Evolutionary conservation across 2,888 invertebrate genomes (phyloP), one percentile per base, ranked within the genome.

Genomic region (Diarsia brunnea): DNA sequence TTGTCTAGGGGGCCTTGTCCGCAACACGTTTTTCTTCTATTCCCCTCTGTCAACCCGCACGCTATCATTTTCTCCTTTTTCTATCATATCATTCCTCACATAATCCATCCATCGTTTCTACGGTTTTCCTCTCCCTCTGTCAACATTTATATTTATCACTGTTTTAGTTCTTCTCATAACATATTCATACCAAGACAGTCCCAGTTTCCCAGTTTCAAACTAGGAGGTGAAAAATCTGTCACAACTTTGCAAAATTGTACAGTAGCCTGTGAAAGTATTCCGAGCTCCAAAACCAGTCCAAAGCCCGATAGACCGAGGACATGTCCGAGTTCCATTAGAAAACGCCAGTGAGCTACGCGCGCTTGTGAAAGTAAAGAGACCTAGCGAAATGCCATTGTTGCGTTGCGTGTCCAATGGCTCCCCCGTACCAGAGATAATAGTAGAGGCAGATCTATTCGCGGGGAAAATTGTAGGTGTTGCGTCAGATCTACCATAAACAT

Each of bases 301-400:
- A 31, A 65, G 60, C 31, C 1, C 14, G 53, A 58, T 47, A 38
- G 27, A 53, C 21, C 24, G n/a, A 65, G 60, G 53, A 65, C 68
- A 67, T 68, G 67, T 51, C 24, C 47, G 31, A 69, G 43, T 69
- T 19, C 82, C 86, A 89, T 90, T 93, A 93, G 93, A 93, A 94
- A 93, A 89, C 75, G 85, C 74, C 84, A 83, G 90, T 88, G 88
- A 89, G 89, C 78, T 75, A 75, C 79, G 86, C 92, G 92, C 90
- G 91, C 90, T 93, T 93, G 95, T 94, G 96, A 96, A 96, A 96
- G 95, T 95, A 91, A 91, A 94, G 93, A 91, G 92, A 93, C 92
- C 90, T 89, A 73, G 75, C 75, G 31, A 74, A 90, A 88, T 91
- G 89, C 85, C 91, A 93, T 92, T 92, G 94, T 93, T 90, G 94